Evolutionary conservation across 2,113 vertebrate genomes (phyloP), one percentile per base, ranked within the genome.

Genomic region (Parotia lawesii): DNA sequence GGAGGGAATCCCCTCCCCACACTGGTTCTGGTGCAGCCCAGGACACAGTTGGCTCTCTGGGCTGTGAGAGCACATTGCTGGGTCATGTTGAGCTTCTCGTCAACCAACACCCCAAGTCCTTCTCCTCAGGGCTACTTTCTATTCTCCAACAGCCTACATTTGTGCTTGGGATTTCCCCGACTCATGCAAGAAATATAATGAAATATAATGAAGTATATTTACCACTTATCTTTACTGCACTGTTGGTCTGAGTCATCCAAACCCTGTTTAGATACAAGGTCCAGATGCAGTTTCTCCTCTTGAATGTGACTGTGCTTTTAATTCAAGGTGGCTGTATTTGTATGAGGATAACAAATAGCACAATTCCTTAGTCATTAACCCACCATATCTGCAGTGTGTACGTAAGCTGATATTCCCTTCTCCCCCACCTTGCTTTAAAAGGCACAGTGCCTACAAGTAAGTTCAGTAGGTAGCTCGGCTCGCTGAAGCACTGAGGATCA

Each of bases 121-220:
- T 29, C 23, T 48, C 18, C 70, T 69, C 40, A 28, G 62, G 62
- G 35, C 31, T 76, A 19, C 5, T 70, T 70, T 85, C 48, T 47
- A 5, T 91, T 74, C 35, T 48, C 74, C 23, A 29, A 6, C 28
- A 51, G 29, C 17, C n/a, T 72, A 21, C 16, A 24, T 47, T n/a
- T 78, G 17, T 28, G 22, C n/a, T 28, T 24, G n/a, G 5, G 35
- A 47, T 14, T 74, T 9, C 40, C 31, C 40, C 0, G 0, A 4
- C 15, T 9, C 18, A 28, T 19, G 11, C 4, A 1, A 69, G 69
- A 86, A 80, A 73, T 48, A 29, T 5, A 61, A 89, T 38, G 31
- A 66, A 45, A 65, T 33, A 69, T 19, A 45, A 79, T 42, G 8
- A 90, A 69, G 29, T 78, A 2, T 78, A 44, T 93, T 82, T 72